Evolutionary conservation across 2,888 invertebrate species (phyloP), one percentile per base, ranked within the genome.

Genomic region (Cheilosia grossa): DNA sequence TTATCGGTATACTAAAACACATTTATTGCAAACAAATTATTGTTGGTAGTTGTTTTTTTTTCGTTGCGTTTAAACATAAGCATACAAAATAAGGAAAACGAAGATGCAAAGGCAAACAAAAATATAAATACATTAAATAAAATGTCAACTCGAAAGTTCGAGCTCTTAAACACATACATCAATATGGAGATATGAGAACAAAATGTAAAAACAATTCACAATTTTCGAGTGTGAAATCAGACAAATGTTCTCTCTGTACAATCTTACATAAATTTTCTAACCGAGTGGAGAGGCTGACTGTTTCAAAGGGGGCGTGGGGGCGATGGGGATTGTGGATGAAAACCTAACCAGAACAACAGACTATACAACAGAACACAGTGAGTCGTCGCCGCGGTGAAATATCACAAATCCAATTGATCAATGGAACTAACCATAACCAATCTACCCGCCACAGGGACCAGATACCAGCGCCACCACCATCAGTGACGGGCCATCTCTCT

Each of bases 331-430:
- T 27, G 33, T 33, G 33, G 3, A 33, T 10, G 10, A 40, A 72
- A 58, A 10, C 42, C 10, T 24, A 51, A 51, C 51, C 51, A n/a
- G 51, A 59, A 59, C 70, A 51, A 53, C 51, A 42, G 40, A 59
- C 72, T 49, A 30, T 9, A 13, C 9, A 13, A 51, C 58, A 15
- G 27, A 42, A 19, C 54, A n/a, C 59, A 64, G 33, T 33, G 33
- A 49, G 30, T 64, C 44, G 44, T 42, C 19, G 37, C 40, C 42
- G 53, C 59, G 64, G 64, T 77, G 30, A 77, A 82, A 59, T 73
- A 78, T 82, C 61, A 61, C 66, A 82, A 82, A 72, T 70, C 58
- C 69, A 85, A 75, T 80, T 85, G 79, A 72, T 75, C 80, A 80
- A 75, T 73, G 24, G 44, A 30, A 51, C 66, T 42, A 54, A 61